Evolutionary conservation across 2,888 invertebrate species (phyloP).

Genomic region (Aethes cnicana): DNA sequence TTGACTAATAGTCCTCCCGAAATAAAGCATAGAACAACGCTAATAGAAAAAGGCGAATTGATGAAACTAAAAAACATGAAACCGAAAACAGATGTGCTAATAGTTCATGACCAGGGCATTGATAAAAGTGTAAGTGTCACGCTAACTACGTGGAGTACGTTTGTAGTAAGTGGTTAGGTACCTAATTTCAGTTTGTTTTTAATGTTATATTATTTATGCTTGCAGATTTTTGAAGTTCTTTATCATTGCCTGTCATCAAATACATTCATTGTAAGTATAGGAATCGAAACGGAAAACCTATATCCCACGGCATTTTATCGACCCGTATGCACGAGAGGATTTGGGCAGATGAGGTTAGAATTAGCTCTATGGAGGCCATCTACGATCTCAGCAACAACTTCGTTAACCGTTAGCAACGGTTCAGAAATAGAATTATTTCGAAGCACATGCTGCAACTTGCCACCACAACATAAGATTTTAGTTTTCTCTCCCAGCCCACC

Average conservation of each 20-base stretch:
- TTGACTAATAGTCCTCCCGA: conserved; percentile 4
- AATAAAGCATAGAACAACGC: conserved; percentile 9
- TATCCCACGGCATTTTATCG: conserved; percentile 8
- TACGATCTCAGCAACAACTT: not conserved
- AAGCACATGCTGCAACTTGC: conserved; percentile 2
- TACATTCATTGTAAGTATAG: conserved; percentile 25
- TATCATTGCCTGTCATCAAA: conserved; percentile 9
- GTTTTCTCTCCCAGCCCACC: conserved; percentile 46
- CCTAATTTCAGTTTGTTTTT: conserved; percentile 1
- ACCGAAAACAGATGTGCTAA: conserved; percentile 7
- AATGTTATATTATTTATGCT: too few species aligned
- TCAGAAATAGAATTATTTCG: conserved; percentile 12
- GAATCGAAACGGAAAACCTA: conserved; percentile 5
- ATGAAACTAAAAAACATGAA: not conserved
- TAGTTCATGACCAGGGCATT: conserved; percentile 2
- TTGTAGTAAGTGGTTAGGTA: not conserved
- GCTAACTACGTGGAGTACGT: not conserved
- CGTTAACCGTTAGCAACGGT: conserved; percentile 11
- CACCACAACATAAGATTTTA: conserved; percentile 40
- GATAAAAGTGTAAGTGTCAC: conserved; percentile 17
- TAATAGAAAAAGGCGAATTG: conserved; percentile 2
- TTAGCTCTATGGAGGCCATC: conserved; percentile 21
- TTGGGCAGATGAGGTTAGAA: conserved; percentile 14
- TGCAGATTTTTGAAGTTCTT: conserved; percentile 20
- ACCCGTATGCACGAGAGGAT: conserved; percentile 13